A percentile compares a stretch with the other conserved stretches of the same genome.
These are phyloP conservation scores for Dolichomitus sp. DNA, from an alignment of 2,888 invertebrate species.

Conservation along the genomic window DNA sequence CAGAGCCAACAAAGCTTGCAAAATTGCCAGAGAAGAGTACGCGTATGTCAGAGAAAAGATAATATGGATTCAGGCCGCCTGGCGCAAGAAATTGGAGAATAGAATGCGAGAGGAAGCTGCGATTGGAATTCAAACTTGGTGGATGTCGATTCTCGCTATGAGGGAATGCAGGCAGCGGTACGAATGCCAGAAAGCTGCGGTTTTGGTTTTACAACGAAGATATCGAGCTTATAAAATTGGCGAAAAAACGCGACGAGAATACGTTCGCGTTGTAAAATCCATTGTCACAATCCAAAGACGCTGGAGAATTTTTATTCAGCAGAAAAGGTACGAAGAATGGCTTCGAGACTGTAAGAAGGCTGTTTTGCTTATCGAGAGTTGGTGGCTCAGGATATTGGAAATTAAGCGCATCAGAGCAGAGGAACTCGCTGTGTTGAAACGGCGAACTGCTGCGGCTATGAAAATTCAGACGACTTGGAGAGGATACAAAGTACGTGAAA, in stretches of 20 bases:
- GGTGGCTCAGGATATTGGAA: slow-evolving; percentile 66
- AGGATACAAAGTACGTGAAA: slow-evolving; percentile 82
- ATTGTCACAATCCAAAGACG: slow-evolving; percentile 70
- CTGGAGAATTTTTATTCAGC: slow-evolving; percentile 63
- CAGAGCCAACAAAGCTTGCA: slow-evolving; percentile 48
- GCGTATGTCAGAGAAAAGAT: slow-evolving; percentile 73
- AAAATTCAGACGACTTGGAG: slow-evolving; percentile 89
- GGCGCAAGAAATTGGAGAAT: slow-evolving; percentile 79
- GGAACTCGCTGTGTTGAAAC: slow-evolving; percentile 77
- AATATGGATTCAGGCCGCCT: slow-evolving; percentile 84
- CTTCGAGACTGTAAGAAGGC: slow-evolving; percentile 60
- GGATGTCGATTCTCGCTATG: slow-evolving; percentile 69
- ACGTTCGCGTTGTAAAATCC: slow-evolving; percentile 51
- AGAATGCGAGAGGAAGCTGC: slow-evolving; percentile 74
- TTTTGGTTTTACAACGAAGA: slow-evolving; percentile 84
- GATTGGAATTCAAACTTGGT: slow-evolving; percentile 75
- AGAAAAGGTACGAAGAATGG: slow-evolving; percentile 51
- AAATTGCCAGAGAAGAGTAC: slow-evolving; percentile 75
- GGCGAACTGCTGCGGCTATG: slow-evolving; percentile 87
- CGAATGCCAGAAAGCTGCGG: slow-evolving; percentile 71
- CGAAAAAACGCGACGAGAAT: slow-evolving; percentile 80
- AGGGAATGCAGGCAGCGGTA: slow-evolving; percentile 53
- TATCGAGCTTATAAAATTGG: slow-evolving; percentile 84
- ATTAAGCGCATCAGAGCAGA: slow-evolving; percentile 79
- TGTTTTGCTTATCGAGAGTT: slow-evolving; percentile 68